phyloP scores from a whole-genome alignment of 2,797 vertebrate species.

The Channallabes apus region DNA sequence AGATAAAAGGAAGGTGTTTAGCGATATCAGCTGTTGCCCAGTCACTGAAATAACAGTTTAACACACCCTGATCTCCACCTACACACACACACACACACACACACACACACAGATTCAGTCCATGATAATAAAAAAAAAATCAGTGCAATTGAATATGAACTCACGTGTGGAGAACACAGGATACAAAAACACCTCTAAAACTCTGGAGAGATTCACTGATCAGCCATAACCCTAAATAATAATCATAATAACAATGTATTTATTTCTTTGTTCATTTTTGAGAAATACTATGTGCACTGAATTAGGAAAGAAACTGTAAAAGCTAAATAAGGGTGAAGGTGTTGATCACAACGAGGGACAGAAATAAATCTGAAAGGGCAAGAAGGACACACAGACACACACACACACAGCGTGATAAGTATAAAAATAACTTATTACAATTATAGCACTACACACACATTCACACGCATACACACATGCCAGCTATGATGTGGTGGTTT shows the following conservation, averaged over 20 bases:
- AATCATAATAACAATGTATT: too few species aligned
- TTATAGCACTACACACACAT: not conserved
- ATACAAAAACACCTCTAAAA: too few species aligned
- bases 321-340: not conserved
- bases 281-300: too few species aligned
- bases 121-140: not conserved
- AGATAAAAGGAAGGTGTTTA: constrained; percentile 97
- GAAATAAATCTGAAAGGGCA: constrained; percentile 29
- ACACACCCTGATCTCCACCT: constrained; percentile 98
- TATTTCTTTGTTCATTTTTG: too few species aligned
- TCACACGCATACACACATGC: too few species aligned
- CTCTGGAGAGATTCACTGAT: too few species aligned
- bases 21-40: constrained; percentile 95
- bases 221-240: too few species aligned
- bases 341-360: constrained; percentile 9
- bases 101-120: not conserved
- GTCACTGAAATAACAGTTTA: constrained; percentile 92
- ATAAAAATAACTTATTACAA: constrained; percentile 1
- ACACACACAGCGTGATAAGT: not conserved
- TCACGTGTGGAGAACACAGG: too few species aligned
- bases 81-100: constrained; percentile 42
- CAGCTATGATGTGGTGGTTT: not conserved
- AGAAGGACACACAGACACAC: constrained; percentile 8
- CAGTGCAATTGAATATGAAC: too few species aligned
- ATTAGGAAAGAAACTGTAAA: not conserved